Percentiles rank a stretch among this genome's conserved stretches.
These are phyloP conservation scores for Nothobranchius kuhntae DNA, from an alignment of 2,113 vertebrate genomes.

Conservation along the genomic window DNA sequence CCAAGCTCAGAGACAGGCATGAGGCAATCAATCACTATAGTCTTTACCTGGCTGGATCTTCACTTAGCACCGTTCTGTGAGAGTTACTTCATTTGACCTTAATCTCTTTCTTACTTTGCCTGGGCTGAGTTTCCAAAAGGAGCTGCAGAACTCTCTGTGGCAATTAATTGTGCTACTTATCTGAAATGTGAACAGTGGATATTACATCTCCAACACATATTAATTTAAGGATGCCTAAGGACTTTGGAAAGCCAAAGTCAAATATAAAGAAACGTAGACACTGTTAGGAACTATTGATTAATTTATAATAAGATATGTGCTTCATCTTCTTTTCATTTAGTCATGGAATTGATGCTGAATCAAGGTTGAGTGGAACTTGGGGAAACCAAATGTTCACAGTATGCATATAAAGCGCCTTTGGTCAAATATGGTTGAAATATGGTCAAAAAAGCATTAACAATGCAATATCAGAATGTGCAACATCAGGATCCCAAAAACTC, in stretches of 20 bases:
- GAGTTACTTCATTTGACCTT: conserved; percentile 62
- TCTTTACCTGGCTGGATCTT: conserved; percentile 45
- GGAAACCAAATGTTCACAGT: conserved; percentile 2
- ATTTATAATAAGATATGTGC: conserved; percentile 57
- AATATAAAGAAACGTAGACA: conserved; percentile 70
- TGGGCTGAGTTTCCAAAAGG: conserved; percentile 35
- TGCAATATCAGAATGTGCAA: no score
- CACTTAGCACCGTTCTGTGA: conserved; percentile 12
- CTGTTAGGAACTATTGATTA: conserved; percentile 74
- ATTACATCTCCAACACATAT: conserved; percentile 69
- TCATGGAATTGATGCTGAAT: conserved; percentile 51
- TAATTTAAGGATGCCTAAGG: conserved; percentile 70
- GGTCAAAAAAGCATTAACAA: no score
- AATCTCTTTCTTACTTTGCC: conserved; percentile 47
- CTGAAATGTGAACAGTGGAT: conserved; percentile 69
- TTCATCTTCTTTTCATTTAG: conserved; percentile 51
- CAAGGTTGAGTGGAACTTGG: conserved; percentile 41
- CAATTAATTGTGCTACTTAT: conserved; percentile 73
- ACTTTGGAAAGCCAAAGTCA: conserved; percentile 56
- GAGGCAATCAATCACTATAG: conserved; percentile 65
- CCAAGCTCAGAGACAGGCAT: conserved; percentile 36
- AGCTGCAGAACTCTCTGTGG: conserved; percentile 44
- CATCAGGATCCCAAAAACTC: no score
- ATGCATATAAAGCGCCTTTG: neutral
- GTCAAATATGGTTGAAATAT: no score